Evolutionary conservation across 2,888 invertebrate species (phyloP).

Genomic region (Steinernema carpocapsae): DNA sequence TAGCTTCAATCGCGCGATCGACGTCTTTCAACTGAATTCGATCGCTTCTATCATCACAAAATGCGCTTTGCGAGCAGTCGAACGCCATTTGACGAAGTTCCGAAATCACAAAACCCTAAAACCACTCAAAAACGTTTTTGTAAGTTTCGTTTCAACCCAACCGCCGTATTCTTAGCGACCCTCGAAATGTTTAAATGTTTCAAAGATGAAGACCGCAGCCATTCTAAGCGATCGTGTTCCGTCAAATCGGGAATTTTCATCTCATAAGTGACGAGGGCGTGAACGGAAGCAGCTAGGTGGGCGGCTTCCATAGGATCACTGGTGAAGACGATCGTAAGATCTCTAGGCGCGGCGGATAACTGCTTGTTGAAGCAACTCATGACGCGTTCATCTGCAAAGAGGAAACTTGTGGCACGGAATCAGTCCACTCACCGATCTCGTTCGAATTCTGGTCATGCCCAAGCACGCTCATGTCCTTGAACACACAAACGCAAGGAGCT

Average conservation of each 20-base stretch:
- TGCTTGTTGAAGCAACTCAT: slow-evolving; percentile 44
- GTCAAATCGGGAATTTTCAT: slow-evolving; percentile 37
- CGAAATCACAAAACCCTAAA: slow-evolving; percentile 59
- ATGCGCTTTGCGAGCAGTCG: slow-evolving; percentile 42
- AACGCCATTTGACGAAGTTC: slow-evolving; percentile 54
- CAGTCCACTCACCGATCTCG: slow-evolving; percentile 15
- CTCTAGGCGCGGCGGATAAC: slow-evolving; percentile 37
- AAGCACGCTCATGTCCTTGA: slow-evolving; percentile 37
- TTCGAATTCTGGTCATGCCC: slow-evolving; percentile 20
- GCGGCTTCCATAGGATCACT: slow-evolving; percentile 46
- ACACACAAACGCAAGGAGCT: slow-evolving; percentile 37
- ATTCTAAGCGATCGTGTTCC: slow-evolving; percentile 17
- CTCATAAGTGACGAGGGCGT: slow-evolving; percentile 20
- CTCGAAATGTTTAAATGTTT: background rate
- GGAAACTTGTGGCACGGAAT: background rate
- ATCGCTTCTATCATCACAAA: slow-evolving; percentile 3
- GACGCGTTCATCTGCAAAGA: slow-evolving; percentile 44
- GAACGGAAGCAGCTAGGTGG: slow-evolving; percentile 39
- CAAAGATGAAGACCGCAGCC: background rate
- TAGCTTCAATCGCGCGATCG: slow-evolving; percentile 54
- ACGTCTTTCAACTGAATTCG: slow-evolving; percentile 35
- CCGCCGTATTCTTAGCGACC: slow-evolving; percentile 36
- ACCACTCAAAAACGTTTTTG: background rate
- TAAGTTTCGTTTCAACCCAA: slow-evolving; percentile 22
- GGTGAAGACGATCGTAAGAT: slow-evolving; percentile 50